A percentile compares a stretch with the other conserved stretches of the same genome.
phyloP scores from a whole-genome alignment of 2,797 vertebrate genomes.

The Pristis pectinata region DNA sequence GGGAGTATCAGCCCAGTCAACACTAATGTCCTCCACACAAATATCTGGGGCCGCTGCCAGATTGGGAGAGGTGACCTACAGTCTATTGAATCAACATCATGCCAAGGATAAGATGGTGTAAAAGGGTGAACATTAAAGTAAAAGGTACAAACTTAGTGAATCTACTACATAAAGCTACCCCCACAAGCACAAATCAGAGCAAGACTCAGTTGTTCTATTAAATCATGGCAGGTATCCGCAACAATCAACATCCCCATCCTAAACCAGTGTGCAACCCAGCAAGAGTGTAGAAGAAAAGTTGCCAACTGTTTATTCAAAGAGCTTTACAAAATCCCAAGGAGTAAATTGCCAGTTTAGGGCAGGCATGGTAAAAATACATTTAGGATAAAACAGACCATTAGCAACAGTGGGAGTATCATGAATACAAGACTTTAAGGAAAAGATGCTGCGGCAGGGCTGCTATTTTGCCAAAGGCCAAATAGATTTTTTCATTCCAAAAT shows the following conservation, averaged over 20 bases:
- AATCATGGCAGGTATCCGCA: not conserved
- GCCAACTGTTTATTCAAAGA: not conserved
- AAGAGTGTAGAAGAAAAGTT: not conserved
- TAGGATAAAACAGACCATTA: not conserved
- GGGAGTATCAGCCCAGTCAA: not conserved
- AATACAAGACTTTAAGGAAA: not conserved
- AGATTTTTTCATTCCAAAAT: not conserved
- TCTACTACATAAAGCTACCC: not conserved
- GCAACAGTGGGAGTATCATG: not conserved
- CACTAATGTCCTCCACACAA: not conserved
- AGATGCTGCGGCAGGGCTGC: not conserved
- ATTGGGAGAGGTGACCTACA: too few relatives aligned
- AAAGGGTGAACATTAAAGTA: not conserved
- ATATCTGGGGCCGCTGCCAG: too few relatives aligned
- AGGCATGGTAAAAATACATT: not conserved
- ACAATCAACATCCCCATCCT: not conserved
- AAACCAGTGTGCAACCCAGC: too few relatives aligned
- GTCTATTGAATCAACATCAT: not conserved
- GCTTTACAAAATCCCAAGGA: not conserved
- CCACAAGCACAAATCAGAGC: too few relatives aligned
- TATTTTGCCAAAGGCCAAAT: not conserved
- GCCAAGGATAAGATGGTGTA: not conserved
- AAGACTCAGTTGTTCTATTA: not conserved
- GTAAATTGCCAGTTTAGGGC: not conserved
- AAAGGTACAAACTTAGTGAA: not conserved